Base-by-base conservation (phyloP, 2,797 vertebrate species). In the Lophotriccus pileatus region DNA sequence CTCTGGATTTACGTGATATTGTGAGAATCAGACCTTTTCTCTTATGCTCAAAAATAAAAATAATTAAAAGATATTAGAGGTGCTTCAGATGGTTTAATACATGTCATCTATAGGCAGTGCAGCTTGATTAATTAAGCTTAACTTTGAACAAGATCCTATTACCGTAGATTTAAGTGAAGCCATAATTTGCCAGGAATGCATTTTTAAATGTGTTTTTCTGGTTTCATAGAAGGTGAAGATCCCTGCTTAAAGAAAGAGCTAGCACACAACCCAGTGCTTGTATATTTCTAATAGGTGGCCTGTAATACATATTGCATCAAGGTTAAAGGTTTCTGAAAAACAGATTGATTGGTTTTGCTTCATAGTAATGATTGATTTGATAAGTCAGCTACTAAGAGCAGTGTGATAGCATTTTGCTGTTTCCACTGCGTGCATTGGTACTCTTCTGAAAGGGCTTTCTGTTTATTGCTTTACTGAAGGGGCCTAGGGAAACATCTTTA, bases 321-420 rank as follows among this genome's bases (percentile, higher is more conserved):
- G 55, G 47, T 77, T 87, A 86, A 62, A 84, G 58, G 43, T 93
- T 90, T 89, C 50, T 84, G 69, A 87, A 94, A 79, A 89, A 55
- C 47, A 66, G 39, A 70, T 63, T 87, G 77, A 67, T 95, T 85
- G n/a, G 1, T 62, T 88, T 92, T 89, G 70, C 49, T 93, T 90
- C 30, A 21, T n/a, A 7, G 12, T 82, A 58, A 72, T 69, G 55
- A 87, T 69, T 52, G 60, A 52, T 80, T 87, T 86, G 58, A 14
- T 81, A 91, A 89, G 37, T 55, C 58, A 78, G 63, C 74, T 79
- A 25, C 60, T 77, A 37, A 91, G 47, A 87, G 60, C 17, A 32
- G 24, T n/a, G 22, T 67, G 32, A 67, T 60, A 25, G n/a, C 82
- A 32, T 92, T 93, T 85, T 78, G 77, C 75, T 77, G 28, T 81